phyloP scores from a whole-genome alignment of 1,140 invertebrate genomes.

The Drosophila ambigua region DNA sequence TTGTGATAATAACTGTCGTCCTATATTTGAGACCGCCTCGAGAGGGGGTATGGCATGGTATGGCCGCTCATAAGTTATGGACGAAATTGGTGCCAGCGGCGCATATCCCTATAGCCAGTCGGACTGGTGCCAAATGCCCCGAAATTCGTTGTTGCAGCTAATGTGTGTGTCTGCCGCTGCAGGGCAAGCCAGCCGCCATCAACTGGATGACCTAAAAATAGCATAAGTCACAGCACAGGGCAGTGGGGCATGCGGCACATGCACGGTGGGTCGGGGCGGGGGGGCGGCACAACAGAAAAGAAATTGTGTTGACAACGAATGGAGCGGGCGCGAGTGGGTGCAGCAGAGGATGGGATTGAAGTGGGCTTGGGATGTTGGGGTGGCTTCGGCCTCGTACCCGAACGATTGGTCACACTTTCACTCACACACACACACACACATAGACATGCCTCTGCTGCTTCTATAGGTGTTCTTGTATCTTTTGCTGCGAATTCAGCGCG shows the following conservation, averaged over 20 bases:
- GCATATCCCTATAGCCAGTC: conserved; percentile 46
- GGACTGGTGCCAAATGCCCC: conserved; percentile 62
- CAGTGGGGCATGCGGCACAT: conserved; percentile 7
- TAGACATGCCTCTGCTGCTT: not conserved
- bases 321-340: not conserved
- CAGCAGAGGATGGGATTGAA: not conserved
- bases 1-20: conserved; percentile 64
- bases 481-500: conserved; percentile 59
- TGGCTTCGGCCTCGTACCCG: no score
- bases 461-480: not conserved
- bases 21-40: conserved; percentile 49
- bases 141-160: conserved; percentile 9
- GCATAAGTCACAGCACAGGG: conserved; percentile 55
- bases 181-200: conserved; percentile 34
- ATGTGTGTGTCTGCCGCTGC: conserved; percentile 12
- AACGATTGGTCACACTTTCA: no score
- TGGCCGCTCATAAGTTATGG: conserved; percentile 33
- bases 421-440: conserved; percentile 1
- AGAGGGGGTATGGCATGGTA: not conserved
- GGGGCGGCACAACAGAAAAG: conserved; percentile 75
- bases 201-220: conserved; percentile 79
- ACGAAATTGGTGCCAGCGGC: conserved; percentile 17
- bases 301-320: conserved; percentile 77
- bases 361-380: not conserved
- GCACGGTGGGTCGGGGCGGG: conserved; percentile 29